Evolutionary conservation across 2,888 invertebrate species (phyloP).

Genomic region (Rutpela maculata): DNA sequence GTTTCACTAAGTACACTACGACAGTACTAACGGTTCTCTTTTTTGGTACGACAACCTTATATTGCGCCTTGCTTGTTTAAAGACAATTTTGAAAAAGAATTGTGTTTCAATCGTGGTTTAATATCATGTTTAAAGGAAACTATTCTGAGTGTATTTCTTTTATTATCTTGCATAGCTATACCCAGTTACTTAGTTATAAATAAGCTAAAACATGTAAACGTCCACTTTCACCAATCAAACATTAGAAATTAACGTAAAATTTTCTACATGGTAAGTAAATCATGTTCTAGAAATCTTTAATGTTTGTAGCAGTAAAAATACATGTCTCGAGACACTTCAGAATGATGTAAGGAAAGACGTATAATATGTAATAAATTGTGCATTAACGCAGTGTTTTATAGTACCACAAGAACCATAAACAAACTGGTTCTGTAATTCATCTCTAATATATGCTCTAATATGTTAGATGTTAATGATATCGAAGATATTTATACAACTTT

Average conservation of each 20-base stretch:
- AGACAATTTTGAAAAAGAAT: no score
- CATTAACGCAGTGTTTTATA: neutral
- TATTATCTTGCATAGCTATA: neutral
- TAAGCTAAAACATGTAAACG: neutral
- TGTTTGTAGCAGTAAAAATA: neutral
- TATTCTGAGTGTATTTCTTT: neutral
- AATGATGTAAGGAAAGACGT: neutral
- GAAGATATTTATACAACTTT: conserved; percentile 22
- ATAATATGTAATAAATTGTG: neutral
- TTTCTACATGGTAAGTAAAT: neutral
- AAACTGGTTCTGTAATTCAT: neutral
- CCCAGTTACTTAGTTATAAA: neutral
- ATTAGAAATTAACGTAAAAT: neutral
- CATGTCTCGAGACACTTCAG: neutral
- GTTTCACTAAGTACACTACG: no score
- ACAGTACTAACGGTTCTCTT: no score
- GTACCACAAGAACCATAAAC: conserved; percentile 6
- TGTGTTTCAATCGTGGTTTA: no score
- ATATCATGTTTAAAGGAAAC: neutral
- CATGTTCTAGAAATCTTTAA: neutral
- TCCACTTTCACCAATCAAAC: neutral
- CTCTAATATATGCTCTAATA: neutral
- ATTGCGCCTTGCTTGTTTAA: no score
- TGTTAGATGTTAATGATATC: neutral
- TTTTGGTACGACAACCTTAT: no score